Base-by-base conservation (phyloP, 2,888 invertebrate genomes). In the Cheiracanthium punctorium region DNA sequence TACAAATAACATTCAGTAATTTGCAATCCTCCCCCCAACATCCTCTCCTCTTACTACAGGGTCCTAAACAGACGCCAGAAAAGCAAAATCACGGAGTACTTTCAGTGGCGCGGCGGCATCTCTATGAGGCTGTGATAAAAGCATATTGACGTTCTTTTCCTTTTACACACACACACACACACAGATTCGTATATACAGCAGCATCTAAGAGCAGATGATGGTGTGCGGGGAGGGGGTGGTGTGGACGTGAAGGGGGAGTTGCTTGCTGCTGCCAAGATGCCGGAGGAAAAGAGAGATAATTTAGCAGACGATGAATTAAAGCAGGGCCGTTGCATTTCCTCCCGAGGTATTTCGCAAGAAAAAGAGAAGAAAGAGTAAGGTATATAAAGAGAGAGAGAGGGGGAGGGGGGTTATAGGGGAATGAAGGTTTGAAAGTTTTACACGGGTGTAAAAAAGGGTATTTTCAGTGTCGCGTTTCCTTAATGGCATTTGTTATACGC, bases 261-360 rank as follows among this genome's bases (percentile, higher is more conserved):
- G 48, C 29, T 48, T n/a, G 17, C 14, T 48, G 8, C 48, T 58
- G 24, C 58, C 58, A 58, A 58, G 58, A 58, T 58, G 58, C 58
- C 58, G 41, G 41, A 70, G 80, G 75, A 81, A 74, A 75, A 71
- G 52, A 72, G 82, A 84, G 82, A 84, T 84, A 84, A 84, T 84
- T 84, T 84, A 77, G 71, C 73, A 65, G 77, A 72, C 77, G 77
- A 77, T 77, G 82, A 84, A 84, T 84, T 84, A 84, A 84, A 84
- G 77, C 71, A 65, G 17, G n/a, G 71, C 76, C 74, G 74, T 37
- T 48, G 74, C 81, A 69, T 74, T 81, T 80, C 73, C 74, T 81
- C 33, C 20, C 58, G 28, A 82, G 74, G 81, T 82, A 74, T 70
- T 29, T 69, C 33, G n/a, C 71, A 14, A 72, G 20, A 24, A 52